These are phyloP conservation scores for Lordiphosa fenestrarum DNA, from an alignment of 2,888 invertebrate genomes.

Conservation along the genomic window DNA sequence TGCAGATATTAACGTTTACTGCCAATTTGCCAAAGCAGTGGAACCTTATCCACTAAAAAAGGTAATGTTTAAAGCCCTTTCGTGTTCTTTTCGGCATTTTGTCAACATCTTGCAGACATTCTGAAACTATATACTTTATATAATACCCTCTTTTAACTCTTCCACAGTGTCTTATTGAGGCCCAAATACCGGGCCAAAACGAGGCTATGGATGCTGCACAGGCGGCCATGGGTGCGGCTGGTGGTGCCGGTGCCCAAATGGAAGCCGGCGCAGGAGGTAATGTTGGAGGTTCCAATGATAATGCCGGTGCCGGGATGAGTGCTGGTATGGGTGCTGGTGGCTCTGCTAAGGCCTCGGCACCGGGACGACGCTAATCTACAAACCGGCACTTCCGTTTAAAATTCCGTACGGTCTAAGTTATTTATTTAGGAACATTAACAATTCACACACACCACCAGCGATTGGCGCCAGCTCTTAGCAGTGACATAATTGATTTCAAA, in stretches of 20 bases:
- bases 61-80: too few species aligned
- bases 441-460: conserved; percentile 1
- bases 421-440: conserved; percentile 8
- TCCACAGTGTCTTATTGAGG: conserved; percentile 14
- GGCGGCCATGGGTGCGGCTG: conserved; percentile 28
- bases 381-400: conserved; percentile 20
- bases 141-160: neutral
- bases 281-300: conserved; percentile 27
- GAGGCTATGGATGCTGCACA: conserved; percentile 34
- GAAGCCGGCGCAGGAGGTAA: conserved; percentile 14
- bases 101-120: too few species aligned
- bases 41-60: too few species aligned
- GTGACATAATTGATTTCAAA: conserved; percentile 40
- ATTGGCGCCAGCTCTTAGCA: conserved; percentile 33
- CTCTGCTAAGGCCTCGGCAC: conserved; percentile 13
- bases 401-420: conserved; percentile 5
- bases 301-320: conserved; percentile 27
- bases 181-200: conserved; percentile 23
- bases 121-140: too few species aligned
- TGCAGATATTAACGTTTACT: too few species aligned
- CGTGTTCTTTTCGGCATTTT: too few species aligned
- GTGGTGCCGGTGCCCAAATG: conserved; percentile 22
- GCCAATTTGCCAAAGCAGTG: too few species aligned
- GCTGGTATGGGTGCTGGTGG: conserved; percentile 35
- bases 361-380: conserved; percentile 12